A percentile compares a stretch with the other conserved stretches of the same genome.
These are phyloP conservation scores for Hyposmocoma kahamanoa DNA, from an alignment of 1,140 invertebrate genomes.

Conservation along the genomic window DNA sequence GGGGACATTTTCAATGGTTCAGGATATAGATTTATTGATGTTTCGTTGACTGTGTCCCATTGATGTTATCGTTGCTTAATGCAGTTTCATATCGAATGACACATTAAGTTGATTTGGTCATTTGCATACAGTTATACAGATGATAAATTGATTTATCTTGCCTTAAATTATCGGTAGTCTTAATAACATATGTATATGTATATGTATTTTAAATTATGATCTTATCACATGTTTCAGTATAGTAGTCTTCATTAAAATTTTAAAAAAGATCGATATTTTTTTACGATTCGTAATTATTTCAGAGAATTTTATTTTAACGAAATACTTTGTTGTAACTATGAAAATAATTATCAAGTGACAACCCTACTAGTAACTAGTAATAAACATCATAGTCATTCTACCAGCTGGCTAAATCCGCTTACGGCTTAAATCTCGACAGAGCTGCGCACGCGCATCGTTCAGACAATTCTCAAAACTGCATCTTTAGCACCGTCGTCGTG, in stretches of 20 bases:
- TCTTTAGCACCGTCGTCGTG: conserved; percentile 65
- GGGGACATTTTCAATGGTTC: conserved; percentile 54
- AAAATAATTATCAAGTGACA: conserved; percentile 23
- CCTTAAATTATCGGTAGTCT: too few species aligned
- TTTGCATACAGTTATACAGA: neutral
- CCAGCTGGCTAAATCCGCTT: conserved; percentile 49
- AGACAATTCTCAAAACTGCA: conserved; percentile 65
- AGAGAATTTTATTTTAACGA: too few species aligned
- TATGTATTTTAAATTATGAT: too few species aligned
- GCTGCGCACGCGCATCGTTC: conserved; percentile 26
- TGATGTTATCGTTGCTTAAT: conserved; percentile 21
- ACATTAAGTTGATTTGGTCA: neutral
- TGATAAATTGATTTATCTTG: neutral
- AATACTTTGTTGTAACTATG: too few species aligned
- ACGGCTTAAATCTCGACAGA: conserved; percentile 48
- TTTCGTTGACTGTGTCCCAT: conserved; percentile 32
- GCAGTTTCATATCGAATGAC: neutral
- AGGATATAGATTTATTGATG: conserved; percentile 24
- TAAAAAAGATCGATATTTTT: too few species aligned
- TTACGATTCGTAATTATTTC: too few species aligned
- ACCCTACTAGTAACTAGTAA: conserved; percentile 36
- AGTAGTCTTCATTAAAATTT: too few species aligned
- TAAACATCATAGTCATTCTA: conserved; percentile 56
- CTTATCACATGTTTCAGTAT: too few species aligned
- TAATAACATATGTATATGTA: too few species aligned